phyloP scores from a whole-genome alignment of 2,797 vertebrate species.

The Holocentrus rufus region DNA sequence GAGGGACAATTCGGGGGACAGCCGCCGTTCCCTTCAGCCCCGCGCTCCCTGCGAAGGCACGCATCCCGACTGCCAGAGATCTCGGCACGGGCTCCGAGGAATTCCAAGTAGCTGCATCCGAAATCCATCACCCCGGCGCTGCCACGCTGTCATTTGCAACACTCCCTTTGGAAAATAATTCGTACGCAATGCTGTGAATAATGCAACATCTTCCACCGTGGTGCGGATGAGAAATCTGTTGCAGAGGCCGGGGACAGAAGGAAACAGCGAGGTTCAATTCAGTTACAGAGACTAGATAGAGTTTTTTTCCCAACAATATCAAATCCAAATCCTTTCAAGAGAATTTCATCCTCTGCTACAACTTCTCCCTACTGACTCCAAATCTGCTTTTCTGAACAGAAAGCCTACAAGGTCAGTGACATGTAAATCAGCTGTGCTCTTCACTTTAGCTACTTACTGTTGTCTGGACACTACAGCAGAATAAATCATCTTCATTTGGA shows the following conservation, averaged over 20 bases:
- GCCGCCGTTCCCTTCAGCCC: not conserved
- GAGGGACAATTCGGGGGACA: conserved; percentile 25
- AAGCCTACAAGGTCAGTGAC: not conserved
- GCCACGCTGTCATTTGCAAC: conserved; percentile 27
- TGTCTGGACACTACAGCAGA: not conserved
- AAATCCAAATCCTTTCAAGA: not conserved
- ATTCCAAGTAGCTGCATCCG: conserved; percentile 42
- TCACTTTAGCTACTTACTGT: not conserved
- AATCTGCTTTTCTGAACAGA: not conserved
- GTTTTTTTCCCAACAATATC: not conserved
- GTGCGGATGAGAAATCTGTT: not conserved
- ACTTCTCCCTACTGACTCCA: not conserved
- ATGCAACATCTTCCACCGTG: conserved; percentile 4
- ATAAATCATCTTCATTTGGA: not conserved
- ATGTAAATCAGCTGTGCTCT: not conserved
- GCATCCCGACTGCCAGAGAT: conserved; percentile 39
- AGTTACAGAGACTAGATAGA: not conserved
- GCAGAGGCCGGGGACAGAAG: not conserved
- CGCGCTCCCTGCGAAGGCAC: conserved; percentile 10
- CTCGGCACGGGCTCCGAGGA: conserved; percentile 34
- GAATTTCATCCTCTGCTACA: not conserved
- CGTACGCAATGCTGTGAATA: conserved; percentile 23
- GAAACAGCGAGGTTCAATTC: conserved; percentile 1
- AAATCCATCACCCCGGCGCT: conserved; percentile 34
- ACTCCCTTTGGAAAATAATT: conserved; percentile 34